Base-by-base conservation (phyloP, 2,888 invertebrate genomes). In the Mycalesis mineus region DNA sequence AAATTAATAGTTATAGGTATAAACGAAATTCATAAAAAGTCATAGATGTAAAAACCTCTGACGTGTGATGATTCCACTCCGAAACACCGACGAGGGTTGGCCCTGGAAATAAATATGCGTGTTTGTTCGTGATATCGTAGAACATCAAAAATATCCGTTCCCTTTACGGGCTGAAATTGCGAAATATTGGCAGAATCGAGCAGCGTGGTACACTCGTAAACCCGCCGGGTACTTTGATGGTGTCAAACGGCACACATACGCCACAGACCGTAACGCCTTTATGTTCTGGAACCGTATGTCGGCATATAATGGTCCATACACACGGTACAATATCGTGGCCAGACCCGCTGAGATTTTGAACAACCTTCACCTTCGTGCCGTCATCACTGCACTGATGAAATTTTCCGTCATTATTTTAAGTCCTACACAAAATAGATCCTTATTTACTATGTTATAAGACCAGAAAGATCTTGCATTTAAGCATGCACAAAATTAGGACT, bases 261-360 rank as follows among this genome's bases (percentile, higher is more conserved):
- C 65, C 66, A 56, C 65, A 63, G 66, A 65, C 62, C 65, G 60
- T 71, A 71, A 66, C 68, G 62, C 62, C 59, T 69, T 69, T 68
- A 69, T 65, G 65, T 64, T 63, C 64, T 68, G 70, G 68, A 62
- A 74, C 63, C 60, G 61, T 58, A 60, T 72, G 71, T 68, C 73
- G 58, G 62, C 56, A 55, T 22, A 22, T 22, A 22, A 22, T 22
- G 22, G 5, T n/a, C n/a, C n/a, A n/a, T n/a, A n/a, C n/a, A n/a
- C n/a, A n/a, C n/a, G n/a, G n/a, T n/a, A n/a, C n/a, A n/a, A 22
- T 22, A 22, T 22, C 5, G 22, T 22, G 22, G 22, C 22, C 22
- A 22, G 22, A 5, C 22, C 22, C 3, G 22, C 22, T 22, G 22
- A 22, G 22, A 22, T 22, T 22, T 22, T 22, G 22, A 22, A 22